These are phyloP conservation scores for Cheilosia urbana DNA, from an alignment of 2,888 invertebrate genomes.

Conservation along the genomic window DNA sequence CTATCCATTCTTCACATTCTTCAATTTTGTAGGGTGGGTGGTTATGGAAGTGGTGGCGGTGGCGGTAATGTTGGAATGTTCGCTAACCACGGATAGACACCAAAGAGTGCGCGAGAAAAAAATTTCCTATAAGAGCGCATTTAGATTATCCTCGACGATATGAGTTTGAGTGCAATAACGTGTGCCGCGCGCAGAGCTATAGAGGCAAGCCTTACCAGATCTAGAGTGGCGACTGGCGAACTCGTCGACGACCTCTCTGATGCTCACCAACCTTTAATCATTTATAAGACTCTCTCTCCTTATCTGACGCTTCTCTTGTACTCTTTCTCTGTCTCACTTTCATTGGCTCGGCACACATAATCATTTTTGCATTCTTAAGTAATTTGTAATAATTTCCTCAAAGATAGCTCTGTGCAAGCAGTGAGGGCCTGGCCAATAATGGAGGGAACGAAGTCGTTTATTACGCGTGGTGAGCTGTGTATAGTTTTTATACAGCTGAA, in stretches of 20 bases:
- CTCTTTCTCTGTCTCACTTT: slow-evolving; percentile 66
- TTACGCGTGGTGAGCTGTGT: slow-evolving; percentile 31
- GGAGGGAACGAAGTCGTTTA: slow-evolving; percentile 64
- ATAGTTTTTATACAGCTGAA: background rate
- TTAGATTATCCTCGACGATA: slow-evolving; percentile 69
- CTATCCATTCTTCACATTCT: slow-evolving; percentile 37
- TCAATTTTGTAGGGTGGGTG: slow-evolving; percentile 39
- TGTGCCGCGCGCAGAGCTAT: slow-evolving; percentile 23
- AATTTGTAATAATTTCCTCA: slow-evolving; percentile 83
- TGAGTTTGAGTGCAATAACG: slow-evolving; percentile 59
- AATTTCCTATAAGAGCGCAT: slow-evolving; percentile 60
- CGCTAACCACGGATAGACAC: background rate
- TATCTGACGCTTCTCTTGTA: background rate
- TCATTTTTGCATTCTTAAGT: slow-evolving; percentile 83
- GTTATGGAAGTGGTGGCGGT: slow-evolving; percentile 9
- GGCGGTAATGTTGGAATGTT: slow-evolving; percentile 13
- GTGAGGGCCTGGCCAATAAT: slow-evolving; percentile 63
- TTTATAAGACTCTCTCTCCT: slow-evolving; percentile 2
- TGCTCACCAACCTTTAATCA: slow-evolving; percentile 63
- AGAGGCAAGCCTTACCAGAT: slow-evolving; percentile 10
- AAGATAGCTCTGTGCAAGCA: slow-evolving; percentile 79
- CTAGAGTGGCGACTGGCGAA: slow-evolving; percentile 12
- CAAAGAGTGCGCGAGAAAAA: slow-evolving; percentile 35
- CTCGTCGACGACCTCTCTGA: slow-evolving; percentile 18
- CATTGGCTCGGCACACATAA: slow-evolving; percentile 80